Percentiles rank a stretch among this genome's conserved stretches.
Conservation (phyloP, 2,113 vertebrate species). For the Gopherus flavomarginatus region DNA sequence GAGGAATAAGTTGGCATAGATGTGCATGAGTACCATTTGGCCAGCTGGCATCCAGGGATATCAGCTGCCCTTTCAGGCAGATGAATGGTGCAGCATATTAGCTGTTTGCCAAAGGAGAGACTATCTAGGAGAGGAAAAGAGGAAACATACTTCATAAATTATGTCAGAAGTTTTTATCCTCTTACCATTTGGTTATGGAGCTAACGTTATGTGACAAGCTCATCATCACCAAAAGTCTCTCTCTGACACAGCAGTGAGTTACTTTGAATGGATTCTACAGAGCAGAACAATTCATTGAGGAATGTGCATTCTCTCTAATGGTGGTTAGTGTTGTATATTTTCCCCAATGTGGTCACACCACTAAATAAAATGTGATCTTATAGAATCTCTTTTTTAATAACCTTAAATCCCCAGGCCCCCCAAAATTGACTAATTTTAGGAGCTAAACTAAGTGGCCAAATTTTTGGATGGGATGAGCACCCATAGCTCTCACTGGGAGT, state of each 20-base stretch:
- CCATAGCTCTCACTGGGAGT: not conserved
- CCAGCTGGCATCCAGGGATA: constrained; percentile 67
- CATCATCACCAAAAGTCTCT: not conserved
- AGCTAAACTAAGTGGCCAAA: not conserved
- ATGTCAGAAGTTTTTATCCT: constrained; percentile 22
- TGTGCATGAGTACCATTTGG: constrained; percentile 31
- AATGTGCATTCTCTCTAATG: constrained; percentile 19
- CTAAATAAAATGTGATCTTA: constrained; percentile 14
- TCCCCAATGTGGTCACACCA: constrained; percentile 21
- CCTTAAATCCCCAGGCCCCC: not conserved
- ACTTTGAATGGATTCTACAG: not conserved
- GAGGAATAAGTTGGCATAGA: constrained; percentile 27
- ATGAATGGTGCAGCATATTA: constrained; percentile 47
- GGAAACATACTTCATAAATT: not conserved
- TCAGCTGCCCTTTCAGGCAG: constrained; percentile 59
- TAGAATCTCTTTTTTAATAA: constrained; percentile 38
- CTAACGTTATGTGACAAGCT: not conserved
- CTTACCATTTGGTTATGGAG: constrained; percentile 47
- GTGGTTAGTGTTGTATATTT: constrained; percentile 20
- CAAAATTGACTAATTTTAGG: constrained; percentile 9
- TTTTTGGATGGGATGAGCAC: not conserved
- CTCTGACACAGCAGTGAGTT: constrained; percentile 12
- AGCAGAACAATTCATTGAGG: not conserved
- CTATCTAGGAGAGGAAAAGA: constrained; percentile 4
- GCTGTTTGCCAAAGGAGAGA: constrained; percentile 45